Base-by-base conservation (phyloP, 2,888 invertebrate genomes). In the Sialis lutaria region DNA sequence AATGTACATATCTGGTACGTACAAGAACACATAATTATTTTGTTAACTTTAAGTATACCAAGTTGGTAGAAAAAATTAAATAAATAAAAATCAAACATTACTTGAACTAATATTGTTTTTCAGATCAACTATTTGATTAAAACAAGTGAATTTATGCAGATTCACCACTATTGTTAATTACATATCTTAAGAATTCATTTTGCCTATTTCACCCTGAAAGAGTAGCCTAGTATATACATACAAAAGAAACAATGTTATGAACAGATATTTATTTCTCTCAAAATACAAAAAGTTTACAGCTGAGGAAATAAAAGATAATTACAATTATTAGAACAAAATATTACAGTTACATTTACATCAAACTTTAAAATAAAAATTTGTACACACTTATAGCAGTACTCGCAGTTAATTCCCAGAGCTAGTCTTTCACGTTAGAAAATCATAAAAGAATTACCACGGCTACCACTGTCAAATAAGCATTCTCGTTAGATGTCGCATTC, bases 211-310 rank as follows among this genome's bases (percentile, higher is more conserved):
- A 42, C 31, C 13, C 9, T 7, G 6, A 42, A 7, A 42, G 6
- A 42, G 2, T 7, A n/a, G n/a, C n/a, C n/a, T n/a, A 7, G 31
- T 42, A 42, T 12, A 42, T 42, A 42, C 5, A 42, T 42, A 42
- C 31, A 42, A 30, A 42, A 45, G 2, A 13, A 47, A 32, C 12
- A 49, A 45, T 47, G 40, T 51, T 51, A 52, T 51, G 59, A 58
- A 59, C 56, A 58, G 56, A 54, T 53, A 53, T 59, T 58, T 59
- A 58, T 60, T 60, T 56, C 56, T 55, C 59, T 45, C 45, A n/a
- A 45, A 13, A 35, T 34, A 22, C 13, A 35, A 35, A 44, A 43
- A 50, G 51, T 55, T 55, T 53, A 55, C 55, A 56, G 53, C 49
- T 52, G 48, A 50, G 46, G 50, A 52, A 51, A 49, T 52, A 53